Base-by-base conservation (phyloP, 2,888 invertebrate genomes). In the Strigamia transsilvanica region DNA sequence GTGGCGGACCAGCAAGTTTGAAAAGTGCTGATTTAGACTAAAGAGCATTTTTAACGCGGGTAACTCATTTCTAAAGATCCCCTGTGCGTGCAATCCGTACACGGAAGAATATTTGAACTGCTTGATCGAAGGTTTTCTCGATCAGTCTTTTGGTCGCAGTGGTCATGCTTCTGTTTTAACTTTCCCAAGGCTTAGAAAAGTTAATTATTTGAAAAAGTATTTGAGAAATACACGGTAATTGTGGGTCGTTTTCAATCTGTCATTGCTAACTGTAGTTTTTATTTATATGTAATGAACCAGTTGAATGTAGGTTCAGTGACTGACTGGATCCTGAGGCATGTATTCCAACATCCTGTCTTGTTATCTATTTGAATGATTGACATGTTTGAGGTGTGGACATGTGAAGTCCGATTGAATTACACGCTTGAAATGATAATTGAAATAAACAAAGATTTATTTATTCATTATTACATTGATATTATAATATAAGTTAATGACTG, bases 401-500 rank as follows among this genome's bases (percentile, higher is more conserved):
- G 12, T n/a, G 15, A 46, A 46, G 46, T 46, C 46, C 5, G 46
- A 56, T 56, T 56, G 56, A 56, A 56, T 56, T 15, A 56, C 21
- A 56, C 4, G 18, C 56, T n/a, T 32, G 32, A 73, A 32, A 32
- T 15, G 23, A 32, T 73, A 73, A 73, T 27, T 73, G 32, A 73
- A 73, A 73, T 73, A 32, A 73, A 73, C 3, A 32, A 73, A 73
- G 2, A 73, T 73, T 12, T 73, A 73, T 73, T 73, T 73, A 73
- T 73, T 73, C 32, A 73, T 66, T 27, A 32, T 73, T 32, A 32
- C 32, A 73, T 73, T 73, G 32, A 73, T 32, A 73, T 56, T 18
- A 32, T 73, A 66, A 73, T 73, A 73, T 73, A 73, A 73, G 27
- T 73, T 73, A 73, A 73, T 73, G 73, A 73, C 73, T 73, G 73